Percentiles rank a stretch among this genome's conserved stretches.
Conservation (phyloP, 1,140 invertebrate genomes). For the Diachasma alloeum region DNA sequence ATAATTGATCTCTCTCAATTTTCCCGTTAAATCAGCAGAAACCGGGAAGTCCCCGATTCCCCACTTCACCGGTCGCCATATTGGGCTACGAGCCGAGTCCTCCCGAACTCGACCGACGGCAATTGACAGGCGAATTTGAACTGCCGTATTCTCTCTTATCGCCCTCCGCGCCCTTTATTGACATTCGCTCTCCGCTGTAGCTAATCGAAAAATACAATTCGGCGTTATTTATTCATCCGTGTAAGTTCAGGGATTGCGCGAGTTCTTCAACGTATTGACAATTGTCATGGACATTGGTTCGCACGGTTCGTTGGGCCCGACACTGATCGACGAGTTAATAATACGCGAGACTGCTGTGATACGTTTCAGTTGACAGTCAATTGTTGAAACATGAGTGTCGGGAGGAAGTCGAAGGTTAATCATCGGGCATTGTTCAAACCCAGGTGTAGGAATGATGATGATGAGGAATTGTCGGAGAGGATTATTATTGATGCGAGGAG, state of each 20-base stretch:
- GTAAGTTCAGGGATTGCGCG: neutral
- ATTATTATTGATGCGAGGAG: conserved; percentile 80
- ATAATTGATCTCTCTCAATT: too few species aligned
- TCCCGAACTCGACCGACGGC: too few species aligned
- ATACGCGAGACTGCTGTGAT: neutral
- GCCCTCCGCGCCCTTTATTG: too few species aligned
- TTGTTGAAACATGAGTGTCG: conserved; percentile 9
- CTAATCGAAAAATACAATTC: too few species aligned
- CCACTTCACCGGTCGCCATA: too few species aligned
- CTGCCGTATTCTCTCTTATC: too few species aligned
- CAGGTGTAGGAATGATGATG: conserved; percentile 73
- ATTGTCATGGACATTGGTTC: neutral
- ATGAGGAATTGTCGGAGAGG: conserved; percentile 71
- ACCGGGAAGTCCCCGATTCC: too few species aligned
- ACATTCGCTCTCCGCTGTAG: too few species aligned
- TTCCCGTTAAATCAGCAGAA: too few species aligned
- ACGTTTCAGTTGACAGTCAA: neutral
- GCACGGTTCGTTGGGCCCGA: neutral
- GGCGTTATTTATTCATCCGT: neutral
- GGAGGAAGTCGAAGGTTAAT: conserved; percentile 60
- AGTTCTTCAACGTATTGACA: neutral
- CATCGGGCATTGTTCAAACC: conserved; percentile 72
- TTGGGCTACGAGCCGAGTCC: too few species aligned
- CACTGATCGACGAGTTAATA: neutral
- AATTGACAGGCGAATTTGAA: too few species aligned